These are phyloP conservation scores for Aphis gossypii DNA, from an alignment of 1,140 invertebrate species.

Conservation along the genomic window DNA sequence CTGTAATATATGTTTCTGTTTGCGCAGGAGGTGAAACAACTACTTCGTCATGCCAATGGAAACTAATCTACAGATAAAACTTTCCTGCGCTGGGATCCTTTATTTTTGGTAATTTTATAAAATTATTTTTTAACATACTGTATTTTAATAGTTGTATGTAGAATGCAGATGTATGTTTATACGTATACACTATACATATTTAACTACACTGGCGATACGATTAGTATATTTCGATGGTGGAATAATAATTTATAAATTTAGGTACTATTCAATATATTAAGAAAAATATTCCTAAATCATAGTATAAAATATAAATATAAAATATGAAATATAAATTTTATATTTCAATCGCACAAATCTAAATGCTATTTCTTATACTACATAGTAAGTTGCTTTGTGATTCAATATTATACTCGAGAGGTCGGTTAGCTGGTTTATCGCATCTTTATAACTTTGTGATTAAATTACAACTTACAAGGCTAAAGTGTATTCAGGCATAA, in stretches of 20 bases:
- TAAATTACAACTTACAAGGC: background rate
- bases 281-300: background rate
- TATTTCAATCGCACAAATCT: background rate
- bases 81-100: background rate
- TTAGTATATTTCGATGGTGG: background rate
- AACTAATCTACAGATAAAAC: background rate
- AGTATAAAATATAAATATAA: background rate
- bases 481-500: background rate
- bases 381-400: background rate
- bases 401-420: background rate
- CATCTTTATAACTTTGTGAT: background rate
- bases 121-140: background rate
- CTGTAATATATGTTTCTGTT: background rate
- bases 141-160: too few species aligned
- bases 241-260: background rate
- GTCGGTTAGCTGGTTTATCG: background rate
- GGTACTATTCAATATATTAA: background rate
- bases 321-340: too few species aligned
- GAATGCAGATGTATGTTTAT: too few species aligned
- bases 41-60: background rate
- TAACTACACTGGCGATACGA: background rate
- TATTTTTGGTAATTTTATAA: background rate
- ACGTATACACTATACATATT: background rate
- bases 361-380: background rate
- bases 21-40: background rate